Percentiles rank a stretch among this genome's conserved stretches.
Conservation (phyloP, 2,888 invertebrate genomes). For the Germaria angustata region DNA sequence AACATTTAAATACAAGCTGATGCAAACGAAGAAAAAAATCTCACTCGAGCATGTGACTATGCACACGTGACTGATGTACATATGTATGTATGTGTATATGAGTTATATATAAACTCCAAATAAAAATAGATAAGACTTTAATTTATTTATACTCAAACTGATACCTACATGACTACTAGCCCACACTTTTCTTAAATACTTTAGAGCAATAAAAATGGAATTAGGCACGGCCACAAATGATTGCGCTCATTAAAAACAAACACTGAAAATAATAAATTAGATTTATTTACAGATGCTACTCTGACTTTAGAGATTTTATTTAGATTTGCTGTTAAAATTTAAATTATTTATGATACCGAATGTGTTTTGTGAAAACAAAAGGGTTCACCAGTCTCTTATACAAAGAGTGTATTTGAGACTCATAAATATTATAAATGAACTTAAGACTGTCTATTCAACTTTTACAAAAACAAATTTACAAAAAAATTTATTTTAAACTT, state of each 20-base stretch:
- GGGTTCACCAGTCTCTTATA: constrained; percentile 13
- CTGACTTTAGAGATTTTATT: constrained; percentile 13
- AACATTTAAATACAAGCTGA: too few relatives aligned
- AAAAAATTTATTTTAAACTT: constrained; percentile 53
- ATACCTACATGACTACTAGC: background rate
- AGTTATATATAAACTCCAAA: background rate
- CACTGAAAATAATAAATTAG: constrained; percentile 26
- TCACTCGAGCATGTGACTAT: too few relatives aligned
- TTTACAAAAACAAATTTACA: background rate
- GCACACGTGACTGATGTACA: too few relatives aligned
- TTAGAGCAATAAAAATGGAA: constrained; percentile 42
- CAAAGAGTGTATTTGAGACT: background rate
- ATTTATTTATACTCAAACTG: background rate
- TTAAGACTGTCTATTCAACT: background rate
- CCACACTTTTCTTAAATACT: background rate
- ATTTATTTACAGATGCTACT: constrained; percentile 16
- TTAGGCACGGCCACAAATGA: constrained; percentile 52
- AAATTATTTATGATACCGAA: too few relatives aligned
- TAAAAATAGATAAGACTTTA: background rate
- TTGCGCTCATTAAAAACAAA: constrained; percentile 28
- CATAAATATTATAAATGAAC: background rate
- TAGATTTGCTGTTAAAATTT: background rate
- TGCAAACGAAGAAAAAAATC: too few relatives aligned
- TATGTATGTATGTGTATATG: too few relatives aligned
- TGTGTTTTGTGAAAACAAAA: too few relatives aligned